Evolutionary conservation across 1,140 invertebrate species (phyloP).

Genomic region (Pseudomyrmex pallidus): DNA sequence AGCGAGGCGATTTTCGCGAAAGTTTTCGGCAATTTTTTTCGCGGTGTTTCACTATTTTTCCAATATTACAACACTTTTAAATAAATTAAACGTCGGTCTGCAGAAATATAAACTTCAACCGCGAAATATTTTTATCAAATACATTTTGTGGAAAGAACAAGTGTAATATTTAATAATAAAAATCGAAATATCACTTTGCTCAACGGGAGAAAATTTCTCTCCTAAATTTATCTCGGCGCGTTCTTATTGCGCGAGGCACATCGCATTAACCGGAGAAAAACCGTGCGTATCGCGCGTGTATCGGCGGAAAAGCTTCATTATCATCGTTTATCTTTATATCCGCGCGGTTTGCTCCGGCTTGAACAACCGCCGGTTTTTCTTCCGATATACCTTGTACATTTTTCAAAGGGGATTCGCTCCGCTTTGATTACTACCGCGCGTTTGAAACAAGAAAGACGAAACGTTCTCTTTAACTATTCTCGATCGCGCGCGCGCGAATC

Average conservation of each 20-base stretch:
- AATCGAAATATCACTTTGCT: neutral
- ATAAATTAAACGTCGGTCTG: neutral
- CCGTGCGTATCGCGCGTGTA: neutral
- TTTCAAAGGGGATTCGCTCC: constrained; percentile 50
- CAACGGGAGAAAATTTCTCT: neutral
- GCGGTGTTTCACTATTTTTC: too few species aligned
- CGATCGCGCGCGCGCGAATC: neutral
- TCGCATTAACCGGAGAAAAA: constrained; percentile 31
- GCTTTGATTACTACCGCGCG: constrained; percentile 61
- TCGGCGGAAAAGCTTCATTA: constrained; percentile 38
- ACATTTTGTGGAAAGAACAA: neutral
- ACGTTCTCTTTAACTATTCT: constrained; percentile 16
- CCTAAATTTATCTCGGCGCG: neutral
- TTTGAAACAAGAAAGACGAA: constrained; percentile 2
- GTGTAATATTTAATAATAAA: neutral
- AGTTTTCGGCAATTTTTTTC: too few species aligned
- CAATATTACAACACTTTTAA: too few species aligned
- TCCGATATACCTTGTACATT: constrained; percentile 34
- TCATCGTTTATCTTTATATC: constrained; percentile 48
- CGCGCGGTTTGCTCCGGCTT: neutral
- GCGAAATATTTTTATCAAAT: neutral
- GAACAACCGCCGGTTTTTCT: neutral
- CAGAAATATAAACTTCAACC: too few species aligned
- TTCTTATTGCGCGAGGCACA: constrained; percentile 37
- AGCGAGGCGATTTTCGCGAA: too few species aligned